Conservation (phyloP, 2,113 vertebrate species). For the Condylura cristata region DNA sequence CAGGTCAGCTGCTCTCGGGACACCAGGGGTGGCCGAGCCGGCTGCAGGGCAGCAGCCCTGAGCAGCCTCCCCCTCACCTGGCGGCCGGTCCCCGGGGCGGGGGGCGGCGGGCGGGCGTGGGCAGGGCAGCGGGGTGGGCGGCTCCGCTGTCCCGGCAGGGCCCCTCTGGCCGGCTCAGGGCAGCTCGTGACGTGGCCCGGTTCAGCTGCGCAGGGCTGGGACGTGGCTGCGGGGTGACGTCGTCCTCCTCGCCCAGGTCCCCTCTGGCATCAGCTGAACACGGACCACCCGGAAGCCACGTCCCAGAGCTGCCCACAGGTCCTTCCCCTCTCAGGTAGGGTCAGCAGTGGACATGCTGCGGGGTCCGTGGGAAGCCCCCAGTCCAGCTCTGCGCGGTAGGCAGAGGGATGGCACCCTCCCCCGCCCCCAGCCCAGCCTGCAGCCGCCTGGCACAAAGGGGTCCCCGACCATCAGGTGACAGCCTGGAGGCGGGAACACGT, state of each 20-base stretch:
- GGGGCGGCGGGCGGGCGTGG: rapidly evolving
- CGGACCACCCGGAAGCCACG: rapidly evolving
- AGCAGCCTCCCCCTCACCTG: too few relatives aligned
- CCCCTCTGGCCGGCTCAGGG: not conserved
- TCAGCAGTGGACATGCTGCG: not conserved
- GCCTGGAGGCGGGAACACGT: too few relatives aligned
- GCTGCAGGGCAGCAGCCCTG: conserved; percentile 76
- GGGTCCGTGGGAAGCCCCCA: not conserved
- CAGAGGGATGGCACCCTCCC: too few relatives aligned
- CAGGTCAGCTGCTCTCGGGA: not conserved
- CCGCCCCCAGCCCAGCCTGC: too few relatives aligned
- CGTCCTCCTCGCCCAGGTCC: not conserved
- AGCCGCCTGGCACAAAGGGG: too few relatives aligned
- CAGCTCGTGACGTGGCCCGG: not conserved
- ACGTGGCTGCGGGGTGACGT: not conserved
- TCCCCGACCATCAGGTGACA: too few relatives aligned
- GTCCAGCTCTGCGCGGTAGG: not conserved
- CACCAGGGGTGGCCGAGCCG: conserved; percentile 38
- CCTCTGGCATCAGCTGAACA: not conserved
- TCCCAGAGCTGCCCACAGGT: not conserved
- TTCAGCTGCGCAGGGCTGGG: not conserved
- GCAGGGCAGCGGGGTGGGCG: rapidly evolving
- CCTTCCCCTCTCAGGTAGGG: not conserved
- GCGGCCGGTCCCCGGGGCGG: too few relatives aligned
- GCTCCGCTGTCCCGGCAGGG: not conserved